These are phyloP conservation scores for Eurystomus glaucurus DNA, from an alignment of 2,797 vertebrate genomes.

Conservation along the genomic window DNA sequence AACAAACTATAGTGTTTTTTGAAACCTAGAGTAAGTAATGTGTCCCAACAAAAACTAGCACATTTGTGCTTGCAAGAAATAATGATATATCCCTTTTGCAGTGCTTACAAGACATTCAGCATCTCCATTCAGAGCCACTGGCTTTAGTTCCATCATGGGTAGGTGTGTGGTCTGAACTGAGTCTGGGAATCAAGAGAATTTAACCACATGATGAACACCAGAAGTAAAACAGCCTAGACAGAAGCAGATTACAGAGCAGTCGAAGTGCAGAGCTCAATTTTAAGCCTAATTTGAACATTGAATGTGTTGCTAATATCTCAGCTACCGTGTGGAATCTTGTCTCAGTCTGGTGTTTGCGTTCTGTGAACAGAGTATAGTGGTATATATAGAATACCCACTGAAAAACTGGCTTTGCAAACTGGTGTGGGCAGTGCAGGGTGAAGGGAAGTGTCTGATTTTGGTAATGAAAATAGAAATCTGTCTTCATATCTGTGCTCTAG, in stretches of 20 bases:
- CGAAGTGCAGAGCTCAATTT: not conserved
- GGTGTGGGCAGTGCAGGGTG: not conserved
- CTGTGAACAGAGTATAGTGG: not conserved
- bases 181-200: not conserved
- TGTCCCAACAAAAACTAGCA: not conserved
- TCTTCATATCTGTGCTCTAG: not conserved
- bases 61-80: not conserved
- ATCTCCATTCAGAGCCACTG: not conserved
- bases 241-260: not conserved
- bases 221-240: not conserved
- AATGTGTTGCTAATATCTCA: conserved; percentile 20
- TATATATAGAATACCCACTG: not conserved
- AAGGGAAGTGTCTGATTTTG: not conserved
- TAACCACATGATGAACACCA: not conserved
- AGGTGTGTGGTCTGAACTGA: not conserved
- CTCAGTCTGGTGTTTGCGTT: not conserved
- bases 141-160: not conserved
- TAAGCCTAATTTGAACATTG: conserved; percentile 8
- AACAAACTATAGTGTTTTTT: not conserved
- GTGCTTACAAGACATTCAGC: not conserved
- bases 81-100: not conserved
- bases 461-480: not conserved
- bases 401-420: not conserved
- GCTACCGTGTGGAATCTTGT: not conserved
- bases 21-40: not conserved